These are phyloP conservation scores for Arion vulgaris DNA, from an alignment of 1,140 invertebrate species.

Conservation along the genomic window DNA sequence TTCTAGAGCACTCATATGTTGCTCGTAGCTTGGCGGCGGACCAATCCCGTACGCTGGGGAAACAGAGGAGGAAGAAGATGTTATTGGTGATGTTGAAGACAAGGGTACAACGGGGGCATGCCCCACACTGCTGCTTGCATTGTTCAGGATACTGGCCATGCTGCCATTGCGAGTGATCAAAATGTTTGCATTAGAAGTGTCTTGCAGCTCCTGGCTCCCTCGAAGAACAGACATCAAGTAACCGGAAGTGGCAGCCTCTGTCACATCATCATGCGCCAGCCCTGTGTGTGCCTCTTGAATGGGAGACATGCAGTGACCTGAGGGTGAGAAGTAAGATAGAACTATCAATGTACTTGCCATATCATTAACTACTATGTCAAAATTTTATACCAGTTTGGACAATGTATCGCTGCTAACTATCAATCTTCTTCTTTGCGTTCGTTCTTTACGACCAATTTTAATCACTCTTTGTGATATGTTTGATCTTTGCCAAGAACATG, in stretches of 20 bases:
- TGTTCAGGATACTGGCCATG: conserved; percentile 17
- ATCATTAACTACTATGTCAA: too few relatives aligned
- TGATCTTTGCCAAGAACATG: too few relatives aligned
- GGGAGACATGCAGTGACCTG: conserved; percentile 61
- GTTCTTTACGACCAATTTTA: too few relatives aligned
- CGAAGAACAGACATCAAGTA: conserved; percentile 65
- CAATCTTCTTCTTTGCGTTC: too few relatives aligned
- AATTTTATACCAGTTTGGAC: too few relatives aligned
- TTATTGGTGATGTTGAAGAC: conserved; percentile 80
- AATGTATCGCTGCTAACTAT: too few relatives aligned
- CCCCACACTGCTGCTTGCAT: conserved; percentile 24
- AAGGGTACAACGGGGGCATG: conserved; percentile 48
- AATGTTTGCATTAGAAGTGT: conserved; percentile 6
- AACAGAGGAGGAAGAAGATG: conserved; percentile 80
- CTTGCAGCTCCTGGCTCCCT: conserved; percentile 49
- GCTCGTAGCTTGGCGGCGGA: conserved; percentile 67
- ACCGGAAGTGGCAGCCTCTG: conserved; percentile 58
- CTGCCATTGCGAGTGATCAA: not conserved
- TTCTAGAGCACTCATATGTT: conserved; percentile 65
- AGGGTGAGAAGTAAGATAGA: not conserved
- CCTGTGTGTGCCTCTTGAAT: conserved; percentile 51
- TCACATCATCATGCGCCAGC: conserved; percentile 48
- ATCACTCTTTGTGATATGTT: too few relatives aligned
- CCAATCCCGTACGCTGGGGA: conserved; percentile 78
- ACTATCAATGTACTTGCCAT: not conserved